Conservation (phyloP, 1,140 invertebrate genomes). For the Drosophila takahashii region DNA sequence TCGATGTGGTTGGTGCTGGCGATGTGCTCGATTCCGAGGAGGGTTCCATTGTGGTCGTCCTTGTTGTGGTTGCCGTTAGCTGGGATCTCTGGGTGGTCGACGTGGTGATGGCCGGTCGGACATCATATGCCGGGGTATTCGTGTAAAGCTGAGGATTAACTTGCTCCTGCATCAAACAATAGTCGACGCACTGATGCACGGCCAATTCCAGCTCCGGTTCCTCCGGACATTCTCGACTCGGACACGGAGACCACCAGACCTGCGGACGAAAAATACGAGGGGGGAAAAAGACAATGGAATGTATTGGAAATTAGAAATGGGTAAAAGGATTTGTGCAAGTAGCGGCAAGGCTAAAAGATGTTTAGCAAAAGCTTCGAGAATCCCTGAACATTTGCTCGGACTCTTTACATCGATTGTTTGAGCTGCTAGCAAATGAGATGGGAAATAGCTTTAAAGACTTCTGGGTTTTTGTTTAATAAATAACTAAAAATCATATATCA, state of each 20-base stretch:
- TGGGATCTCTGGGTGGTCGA: constrained; percentile 22
- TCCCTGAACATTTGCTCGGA: constrained; percentile 7
- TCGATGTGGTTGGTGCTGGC: constrained; percentile 36
- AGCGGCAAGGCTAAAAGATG: background rate
- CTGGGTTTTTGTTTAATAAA: no score
- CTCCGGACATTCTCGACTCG: constrained; percentile 90
- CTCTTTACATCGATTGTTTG: constrained; percentile 22
- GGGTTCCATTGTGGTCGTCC: constrained; percentile 28
- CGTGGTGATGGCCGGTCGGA: constrained; percentile 41
- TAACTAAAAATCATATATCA: no score
- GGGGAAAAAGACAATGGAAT: constrained; percentile 7
- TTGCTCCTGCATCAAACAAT: constrained; percentile 87
- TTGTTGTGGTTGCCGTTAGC: constrained; percentile 35
- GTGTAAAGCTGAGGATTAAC: constrained; percentile 75
- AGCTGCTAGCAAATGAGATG: background rate
- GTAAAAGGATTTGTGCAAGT: constrained; percentile 25
- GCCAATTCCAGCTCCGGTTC: constrained; percentile 90
- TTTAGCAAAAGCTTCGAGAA: background rate
- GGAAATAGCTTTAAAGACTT: no score
- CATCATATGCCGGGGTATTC: constrained; percentile 57
- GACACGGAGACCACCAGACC: constrained; percentile 92
- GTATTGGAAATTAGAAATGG: constrained; percentile 30
- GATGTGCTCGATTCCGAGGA: constrained; percentile 11
- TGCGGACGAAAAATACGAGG: constrained; percentile 56
- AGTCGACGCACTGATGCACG: constrained; percentile 89